A percentile compares a stretch with the other conserved stretches of the same genome.
These are phyloP conservation scores for Hystrix cristata DNA, from an alignment of 2,113 vertebrate species.

Conservation along the genomic window DNA sequence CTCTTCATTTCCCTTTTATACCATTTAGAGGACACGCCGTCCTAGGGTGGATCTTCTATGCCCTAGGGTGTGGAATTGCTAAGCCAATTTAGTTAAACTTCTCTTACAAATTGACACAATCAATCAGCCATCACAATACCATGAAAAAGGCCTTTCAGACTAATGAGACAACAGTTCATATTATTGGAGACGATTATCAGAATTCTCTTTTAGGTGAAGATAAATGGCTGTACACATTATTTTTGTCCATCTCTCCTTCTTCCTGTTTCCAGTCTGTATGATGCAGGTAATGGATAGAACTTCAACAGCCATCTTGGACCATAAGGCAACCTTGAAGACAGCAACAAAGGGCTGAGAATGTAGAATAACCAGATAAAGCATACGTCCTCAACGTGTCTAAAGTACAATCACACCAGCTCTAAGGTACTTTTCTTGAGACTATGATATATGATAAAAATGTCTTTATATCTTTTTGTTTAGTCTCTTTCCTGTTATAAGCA, in stretches of 20 bases:
- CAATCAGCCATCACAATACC: too few relatives aligned
- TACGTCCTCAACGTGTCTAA: fast-evolving
- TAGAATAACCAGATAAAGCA: fast-evolving
- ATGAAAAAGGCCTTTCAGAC: not conserved
- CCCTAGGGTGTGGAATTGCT: too few relatives aligned
- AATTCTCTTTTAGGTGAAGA: not conserved
- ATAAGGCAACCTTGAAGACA: not conserved
- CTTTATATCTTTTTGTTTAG: not conserved
- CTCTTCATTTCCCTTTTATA: too few relatives aligned
- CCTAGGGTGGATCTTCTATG: too few relatives aligned
- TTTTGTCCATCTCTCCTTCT: not conserved
- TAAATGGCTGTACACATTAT: not conserved
- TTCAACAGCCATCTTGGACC: not conserved
- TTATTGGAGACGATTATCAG: not conserved
- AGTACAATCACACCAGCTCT: not conserved
- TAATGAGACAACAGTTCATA: not conserved
- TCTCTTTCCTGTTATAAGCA: not conserved
- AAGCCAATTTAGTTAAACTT: too few relatives aligned
- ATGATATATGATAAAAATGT: not conserved
- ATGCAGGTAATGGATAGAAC: not conserved
- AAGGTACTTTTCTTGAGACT: not conserved
- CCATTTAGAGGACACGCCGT: too few relatives aligned
- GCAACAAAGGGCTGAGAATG: not conserved
- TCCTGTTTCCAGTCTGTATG: not conserved
- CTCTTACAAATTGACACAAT: too few relatives aligned